These are phyloP conservation scores for Blastomussa wellsi DNA, from an alignment of 92 coral and sea anemone genomes.

Conservation along the genomic window DNA sequence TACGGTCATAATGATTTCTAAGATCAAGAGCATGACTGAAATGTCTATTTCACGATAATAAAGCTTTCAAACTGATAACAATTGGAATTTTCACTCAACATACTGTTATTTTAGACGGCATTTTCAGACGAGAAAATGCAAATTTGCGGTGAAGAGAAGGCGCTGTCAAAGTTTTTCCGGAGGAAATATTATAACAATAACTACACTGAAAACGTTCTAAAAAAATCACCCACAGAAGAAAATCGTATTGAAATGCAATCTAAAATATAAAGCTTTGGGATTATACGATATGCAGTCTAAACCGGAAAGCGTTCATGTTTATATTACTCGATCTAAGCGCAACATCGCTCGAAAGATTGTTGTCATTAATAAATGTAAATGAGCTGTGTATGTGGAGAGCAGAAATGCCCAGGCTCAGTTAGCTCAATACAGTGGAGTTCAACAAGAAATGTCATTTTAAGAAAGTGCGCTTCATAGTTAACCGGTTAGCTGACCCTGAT, in stretches of 20 bases:
- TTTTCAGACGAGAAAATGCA: constrained; percentile 16
- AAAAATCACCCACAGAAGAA: background rate
- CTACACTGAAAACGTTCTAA: background rate
- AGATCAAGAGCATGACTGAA: background rate
- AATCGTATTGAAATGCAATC: background rate
- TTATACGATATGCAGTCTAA: background rate
- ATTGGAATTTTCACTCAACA: background rate
- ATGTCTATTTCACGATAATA: background rate
- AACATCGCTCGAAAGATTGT: constrained; percentile 1
- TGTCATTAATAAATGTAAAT: constrained; percentile 23
- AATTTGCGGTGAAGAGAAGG: background rate
- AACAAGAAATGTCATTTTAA: background rate
- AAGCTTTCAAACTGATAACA: background rate
- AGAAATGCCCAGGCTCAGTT: background rate
- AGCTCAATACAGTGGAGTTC: background rate
- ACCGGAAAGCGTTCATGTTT: constrained; percentile 1
- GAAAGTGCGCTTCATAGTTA: background rate
- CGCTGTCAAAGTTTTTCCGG: background rate
- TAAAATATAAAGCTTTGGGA: background rate
- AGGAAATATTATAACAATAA: background rate
- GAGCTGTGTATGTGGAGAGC: background rate
- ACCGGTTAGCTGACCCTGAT: no score
- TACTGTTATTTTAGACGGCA: background rate
- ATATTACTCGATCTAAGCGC: background rate
- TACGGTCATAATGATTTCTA: background rate